Evolutionary conservation across 1,140 invertebrate genomes (phyloP).

Genomic region (Diachasma alloeum): DNA sequence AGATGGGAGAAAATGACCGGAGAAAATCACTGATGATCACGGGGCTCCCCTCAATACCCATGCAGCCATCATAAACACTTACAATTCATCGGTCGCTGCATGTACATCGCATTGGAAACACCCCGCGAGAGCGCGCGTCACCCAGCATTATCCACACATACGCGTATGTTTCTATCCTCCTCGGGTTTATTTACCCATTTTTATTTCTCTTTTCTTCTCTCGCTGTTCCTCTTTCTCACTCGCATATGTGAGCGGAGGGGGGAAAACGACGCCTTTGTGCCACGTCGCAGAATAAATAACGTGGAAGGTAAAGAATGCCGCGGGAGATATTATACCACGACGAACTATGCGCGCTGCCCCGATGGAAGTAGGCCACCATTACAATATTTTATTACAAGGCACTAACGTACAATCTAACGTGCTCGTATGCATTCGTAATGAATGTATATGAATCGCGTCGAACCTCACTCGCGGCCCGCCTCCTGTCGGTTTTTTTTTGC

Average conservation of each 20-base stretch:
- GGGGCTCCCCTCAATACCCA: not conserved
- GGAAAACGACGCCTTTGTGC: conserved; percentile 43
- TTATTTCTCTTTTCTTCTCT: not conserved
- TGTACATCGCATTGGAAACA: conserved; percentile 24
- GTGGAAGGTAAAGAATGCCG: conserved; percentile 60
- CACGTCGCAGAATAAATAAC: conserved; percentile 54
- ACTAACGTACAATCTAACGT: conserved; percentile 66
- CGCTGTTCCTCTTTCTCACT: conserved; percentile 8
- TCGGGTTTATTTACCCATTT: not conserved
- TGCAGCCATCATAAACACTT: not conserved
- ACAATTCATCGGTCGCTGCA: conserved; percentile 1
- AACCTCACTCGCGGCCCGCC: conserved; percentile 37
- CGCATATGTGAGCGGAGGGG: conserved; percentile 31
- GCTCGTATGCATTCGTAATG: conserved; percentile 64
- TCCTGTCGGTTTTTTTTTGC: conserved; percentile 19
- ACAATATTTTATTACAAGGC: conserved; percentile 66
- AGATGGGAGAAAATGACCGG: conserved; percentile 17
- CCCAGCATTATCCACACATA: not conserved
- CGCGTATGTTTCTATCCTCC: not conserved
- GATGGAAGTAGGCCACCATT: conserved; percentile 63
- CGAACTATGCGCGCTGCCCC: conserved; percentile 27
- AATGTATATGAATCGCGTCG: conserved; percentile 65
- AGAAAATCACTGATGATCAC: conserved; percentile 21
- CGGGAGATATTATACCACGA: conserved; percentile 59
- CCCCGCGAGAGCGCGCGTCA: conserved; percentile 1